Base-by-base conservation (phyloP, 1,140 invertebrate species). In the Drosophila baimaii region DNA sequence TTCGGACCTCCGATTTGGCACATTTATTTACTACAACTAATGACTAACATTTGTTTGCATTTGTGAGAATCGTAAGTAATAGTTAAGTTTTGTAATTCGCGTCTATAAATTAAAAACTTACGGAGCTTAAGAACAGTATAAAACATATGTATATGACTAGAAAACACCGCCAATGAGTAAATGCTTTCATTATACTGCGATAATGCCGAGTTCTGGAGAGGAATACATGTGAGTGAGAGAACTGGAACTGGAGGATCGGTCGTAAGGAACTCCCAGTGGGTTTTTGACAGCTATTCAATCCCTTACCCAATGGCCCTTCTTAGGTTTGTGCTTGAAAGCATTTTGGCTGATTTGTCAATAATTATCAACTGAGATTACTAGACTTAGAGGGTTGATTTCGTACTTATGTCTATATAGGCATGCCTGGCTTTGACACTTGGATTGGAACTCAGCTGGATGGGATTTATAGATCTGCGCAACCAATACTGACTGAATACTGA, bases 21-120 rank as follows among this genome's bases (percentile, higher is more conserved):
- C 84, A 84, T 70, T 76, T 73, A 81, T 63, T 57, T 80, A 71
- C 79, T 85, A 84, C n/a, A 79, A 79, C 82, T 86, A 86, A 73
- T 49, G 57, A 47, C 73, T 89, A 89, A 81, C 80, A 68, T 73
- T 54, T 70, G 59, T 49, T 65, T 54, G 51, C 31, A 17, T 43
- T 54, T 78, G 41, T 75, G 29, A 65, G 46, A 63, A 49, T 58
- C 43, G 44, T 31, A 64, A 54, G 69, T 54, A 47, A 61, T 37
- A 55, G 44, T 47, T 47, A 31, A 41, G 51, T 65, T 51, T 43
- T 27, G 41, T 31, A 56, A 66, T n/a, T 68, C 62, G 71, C 71
- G 65, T 56, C 29, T 69, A 66, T 82, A 81, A 86, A 86, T 77
- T 78, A 86, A 81, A 79, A 86, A 66, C 75, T 46, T 79, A 69